Evolutionary conservation across 2,113 vertebrate species (phyloP).

Genomic region (Corydoras maculifer): DNA sequence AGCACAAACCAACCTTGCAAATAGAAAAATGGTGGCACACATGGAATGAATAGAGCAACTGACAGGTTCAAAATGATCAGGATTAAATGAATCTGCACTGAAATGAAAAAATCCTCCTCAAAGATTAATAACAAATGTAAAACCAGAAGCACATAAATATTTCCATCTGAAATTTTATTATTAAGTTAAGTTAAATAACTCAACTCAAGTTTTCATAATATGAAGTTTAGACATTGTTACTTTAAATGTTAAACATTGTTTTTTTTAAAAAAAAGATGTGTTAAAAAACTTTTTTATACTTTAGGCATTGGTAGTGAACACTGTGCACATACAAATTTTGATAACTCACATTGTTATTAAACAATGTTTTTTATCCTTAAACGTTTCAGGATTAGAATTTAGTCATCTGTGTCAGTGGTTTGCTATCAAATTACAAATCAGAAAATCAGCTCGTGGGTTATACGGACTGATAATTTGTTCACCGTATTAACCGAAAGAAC

Average conservation of each 20-base stretch:
- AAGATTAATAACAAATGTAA: too few species aligned
- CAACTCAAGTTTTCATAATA: too few species aligned
- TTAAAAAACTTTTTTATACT: neutral
- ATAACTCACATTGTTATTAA: too few species aligned
- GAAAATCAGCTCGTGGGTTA: slow-evolving; percentile 10
- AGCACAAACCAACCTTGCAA: neutral
- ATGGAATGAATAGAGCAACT: slow-evolving; percentile 11
- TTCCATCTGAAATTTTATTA: too few species aligned
- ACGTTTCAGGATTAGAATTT: neutral
- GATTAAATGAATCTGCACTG: neutral
- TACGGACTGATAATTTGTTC: slow-evolving; percentile 28
- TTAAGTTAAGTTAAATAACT: too few species aligned
- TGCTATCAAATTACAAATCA: slow-evolving; percentile 11
- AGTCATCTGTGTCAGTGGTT: neutral
- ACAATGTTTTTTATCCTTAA: too few species aligned
- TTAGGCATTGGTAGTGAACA: too few species aligned
- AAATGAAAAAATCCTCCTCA: neutral
- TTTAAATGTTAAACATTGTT: too few species aligned
- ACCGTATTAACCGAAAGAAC: slow-evolving; percentile 34
- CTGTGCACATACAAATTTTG: too few species aligned
- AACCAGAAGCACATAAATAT: too few species aligned
- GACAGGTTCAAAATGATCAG: slow-evolving; percentile 3
- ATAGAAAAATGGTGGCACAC: neutral
- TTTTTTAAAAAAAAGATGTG: neutral
- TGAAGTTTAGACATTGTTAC: too few species aligned